Evolutionary conservation across 2,888 invertebrate species (phyloP).

Genomic region (Thymelicus sylvestris): DNA sequence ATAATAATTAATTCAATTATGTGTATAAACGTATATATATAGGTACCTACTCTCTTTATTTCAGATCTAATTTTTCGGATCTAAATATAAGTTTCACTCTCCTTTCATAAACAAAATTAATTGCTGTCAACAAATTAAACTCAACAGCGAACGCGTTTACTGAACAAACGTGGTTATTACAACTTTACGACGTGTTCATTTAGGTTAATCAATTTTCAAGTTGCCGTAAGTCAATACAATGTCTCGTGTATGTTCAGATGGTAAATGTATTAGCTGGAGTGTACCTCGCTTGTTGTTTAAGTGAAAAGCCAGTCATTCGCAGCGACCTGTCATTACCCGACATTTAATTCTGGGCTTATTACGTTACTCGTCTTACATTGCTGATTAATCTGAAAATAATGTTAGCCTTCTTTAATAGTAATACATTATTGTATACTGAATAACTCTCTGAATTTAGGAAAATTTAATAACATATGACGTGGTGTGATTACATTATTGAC

Average conservation of each 20-base stretch:
- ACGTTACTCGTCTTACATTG: too few species aligned
- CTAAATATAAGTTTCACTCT: not conserved
- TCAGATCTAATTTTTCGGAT: too few species aligned
- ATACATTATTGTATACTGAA: too few species aligned
- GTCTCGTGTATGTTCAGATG: constrained; percentile 38
- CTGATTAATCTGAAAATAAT: too few species aligned
- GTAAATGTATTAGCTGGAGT: constrained; percentile 44
- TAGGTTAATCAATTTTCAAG: constrained; percentile 45
- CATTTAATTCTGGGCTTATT: not conserved
- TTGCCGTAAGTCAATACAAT: constrained; percentile 41
- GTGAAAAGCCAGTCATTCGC: constrained; percentile 25
- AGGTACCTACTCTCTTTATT: too few species aligned
- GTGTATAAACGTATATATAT: too few species aligned
- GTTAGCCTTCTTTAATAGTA: too few species aligned
- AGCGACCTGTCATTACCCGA: constrained; percentile 5
- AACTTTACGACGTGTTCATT: constrained; percentile 39
- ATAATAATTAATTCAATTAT: too few species aligned
- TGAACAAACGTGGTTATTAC: constrained; percentile 30
- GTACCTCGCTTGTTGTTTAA: constrained; percentile 31
- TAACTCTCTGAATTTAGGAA: too few species aligned
- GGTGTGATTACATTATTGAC: too few species aligned
- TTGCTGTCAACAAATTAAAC: not conserved
- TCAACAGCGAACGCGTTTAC: constrained; percentile 16
- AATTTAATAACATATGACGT: too few species aligned
- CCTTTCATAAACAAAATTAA: not conserved